Percentiles rank a stretch among this genome's conserved stretches.
Conservation (phyloP, 1,140 invertebrate species). For the Bombus pascuorum region DNA sequence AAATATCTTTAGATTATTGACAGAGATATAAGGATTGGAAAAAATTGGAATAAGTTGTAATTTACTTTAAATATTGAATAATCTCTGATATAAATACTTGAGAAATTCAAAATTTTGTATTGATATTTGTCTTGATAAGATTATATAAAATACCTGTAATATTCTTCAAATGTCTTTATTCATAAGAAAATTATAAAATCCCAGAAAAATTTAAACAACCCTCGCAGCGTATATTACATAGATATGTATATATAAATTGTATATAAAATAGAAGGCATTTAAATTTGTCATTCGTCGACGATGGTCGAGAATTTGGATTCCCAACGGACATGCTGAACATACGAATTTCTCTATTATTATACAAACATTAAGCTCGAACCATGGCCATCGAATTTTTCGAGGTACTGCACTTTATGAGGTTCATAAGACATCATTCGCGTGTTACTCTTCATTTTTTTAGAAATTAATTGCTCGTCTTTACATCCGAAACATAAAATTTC, state of each 20-base stretch:
- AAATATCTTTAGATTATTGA: neutral
- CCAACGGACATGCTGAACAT: conserved; percentile 19
- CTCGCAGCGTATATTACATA: conserved; percentile 28
- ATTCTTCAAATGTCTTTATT: conserved; percentile 27
- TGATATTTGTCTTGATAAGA: neutral
- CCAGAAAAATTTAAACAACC: conserved; percentile 37
- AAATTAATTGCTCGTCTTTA: neutral
- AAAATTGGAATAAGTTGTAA: neutral
- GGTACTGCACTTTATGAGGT: neutral
- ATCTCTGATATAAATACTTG: neutral
- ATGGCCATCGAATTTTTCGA: neutral
- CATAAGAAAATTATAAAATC: conserved; percentile 37
- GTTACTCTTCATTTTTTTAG: neutral
- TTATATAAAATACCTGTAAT: neutral
- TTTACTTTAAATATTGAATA: neutral
- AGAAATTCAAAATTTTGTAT: neutral
- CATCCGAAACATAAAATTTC: too few species aligned
- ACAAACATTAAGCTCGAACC: conserved; percentile 6
- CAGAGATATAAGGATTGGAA: neutral
- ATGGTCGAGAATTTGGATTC: conserved; percentile 37
- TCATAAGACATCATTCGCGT: neutral
- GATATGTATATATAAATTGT: conserved; percentile 40
- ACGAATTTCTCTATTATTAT: neutral
- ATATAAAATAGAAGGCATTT: conserved; percentile 54
- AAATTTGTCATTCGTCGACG: neutral